phyloP scores from a whole-genome alignment of 2,113 vertebrate species.

The Salvelinus namaycush region DNA sequence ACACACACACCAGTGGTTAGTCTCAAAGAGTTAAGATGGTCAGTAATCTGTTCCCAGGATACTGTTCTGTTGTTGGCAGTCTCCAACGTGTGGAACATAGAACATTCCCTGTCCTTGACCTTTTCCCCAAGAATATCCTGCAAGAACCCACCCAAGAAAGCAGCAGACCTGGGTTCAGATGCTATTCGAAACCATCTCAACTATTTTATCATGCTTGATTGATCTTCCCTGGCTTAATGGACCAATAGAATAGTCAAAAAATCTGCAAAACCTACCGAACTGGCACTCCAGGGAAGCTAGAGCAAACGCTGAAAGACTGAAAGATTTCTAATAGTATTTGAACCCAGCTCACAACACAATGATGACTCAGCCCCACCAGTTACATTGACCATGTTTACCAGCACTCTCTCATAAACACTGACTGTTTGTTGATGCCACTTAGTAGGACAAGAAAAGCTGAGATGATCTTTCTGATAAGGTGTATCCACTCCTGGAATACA shows the following conservation, averaged over 20 bases:
- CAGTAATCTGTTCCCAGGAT: too few species aligned
- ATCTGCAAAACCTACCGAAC: too few species aligned
- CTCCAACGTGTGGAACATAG: not conserved
- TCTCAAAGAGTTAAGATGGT: too few species aligned
- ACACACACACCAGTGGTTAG: too few species aligned
- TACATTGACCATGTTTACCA: conserved; percentile 4
- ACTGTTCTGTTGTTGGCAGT: not conserved
- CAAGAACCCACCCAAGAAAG: not conserved
- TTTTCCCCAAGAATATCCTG: conserved; percentile 3
- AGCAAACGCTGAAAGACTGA: too few species aligned
- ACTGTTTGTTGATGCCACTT: conserved; percentile 10
- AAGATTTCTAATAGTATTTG: too few species aligned
- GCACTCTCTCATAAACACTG: not conserved
- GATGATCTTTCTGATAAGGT: conserved; percentile 5
- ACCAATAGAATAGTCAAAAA: too few species aligned
- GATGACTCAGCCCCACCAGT: conserved; percentile 2
- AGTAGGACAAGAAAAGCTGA: not conserved
- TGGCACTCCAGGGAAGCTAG: too few species aligned
- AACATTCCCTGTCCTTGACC: conserved; percentile 1
- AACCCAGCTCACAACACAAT: not conserved
- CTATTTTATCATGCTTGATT: too few species aligned
- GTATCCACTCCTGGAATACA: not conserved
- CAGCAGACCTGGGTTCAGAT: too few species aligned
- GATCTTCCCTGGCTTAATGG: too few species aligned
- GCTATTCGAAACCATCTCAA: too few species aligned